Evolutionary conservation across 2,888 invertebrate genomes (phyloP).

Genomic region (Diarsia brunnea): DNA sequence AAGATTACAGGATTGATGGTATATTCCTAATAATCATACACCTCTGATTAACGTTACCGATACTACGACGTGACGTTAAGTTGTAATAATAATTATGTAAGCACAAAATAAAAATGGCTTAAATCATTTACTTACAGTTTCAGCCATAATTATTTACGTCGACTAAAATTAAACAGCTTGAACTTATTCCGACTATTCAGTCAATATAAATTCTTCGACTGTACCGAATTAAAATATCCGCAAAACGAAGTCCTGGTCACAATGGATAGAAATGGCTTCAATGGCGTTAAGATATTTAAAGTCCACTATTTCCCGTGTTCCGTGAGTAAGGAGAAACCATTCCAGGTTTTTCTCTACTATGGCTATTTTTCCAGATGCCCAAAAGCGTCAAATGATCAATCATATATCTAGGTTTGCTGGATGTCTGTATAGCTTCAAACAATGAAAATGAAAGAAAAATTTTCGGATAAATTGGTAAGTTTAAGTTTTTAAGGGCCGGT

Average conservation of each 20-base stretch:
- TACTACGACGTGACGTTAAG: too few species aligned
- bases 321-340: not conserved
- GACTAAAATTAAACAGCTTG: not conserved
- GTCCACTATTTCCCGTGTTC: not conserved
- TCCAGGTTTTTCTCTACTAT: not conserved
- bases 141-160: too few species aligned
- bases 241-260: not conserved
- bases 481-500: too few species aligned
- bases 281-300: constrained; percentile 1
- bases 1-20: too few species aligned
- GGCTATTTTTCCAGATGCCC: not conserved
- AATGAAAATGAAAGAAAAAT: not conserved
- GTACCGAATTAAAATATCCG: not conserved
- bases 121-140: too few species aligned
- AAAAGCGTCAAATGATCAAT: not conserved
- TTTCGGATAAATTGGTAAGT: too few species aligned
- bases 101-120: too few species aligned
- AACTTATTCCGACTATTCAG: not conserved
- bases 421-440: not conserved
- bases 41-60: too few species aligned
- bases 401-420: not conserved
- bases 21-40: too few species aligned
- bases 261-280: not conserved
- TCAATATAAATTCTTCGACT: constrained; percentile 37
- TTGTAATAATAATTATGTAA: too few species aligned